phyloP scores from a whole-genome alignment of 2,888 invertebrate species.

The Dryomyza anilis region DNA sequence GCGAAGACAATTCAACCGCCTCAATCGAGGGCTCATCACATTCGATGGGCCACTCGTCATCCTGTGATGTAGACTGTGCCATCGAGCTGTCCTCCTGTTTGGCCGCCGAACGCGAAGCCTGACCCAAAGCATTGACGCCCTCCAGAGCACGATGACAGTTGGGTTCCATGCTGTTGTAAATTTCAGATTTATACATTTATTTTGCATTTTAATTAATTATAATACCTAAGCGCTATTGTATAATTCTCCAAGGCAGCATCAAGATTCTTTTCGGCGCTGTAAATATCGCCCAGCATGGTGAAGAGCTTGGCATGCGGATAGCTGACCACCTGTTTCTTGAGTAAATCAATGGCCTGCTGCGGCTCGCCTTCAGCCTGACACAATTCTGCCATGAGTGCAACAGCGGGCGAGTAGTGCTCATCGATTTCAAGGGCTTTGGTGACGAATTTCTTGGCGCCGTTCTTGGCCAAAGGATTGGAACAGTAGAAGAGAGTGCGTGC shows the following conservation, averaged over 20 bases:
- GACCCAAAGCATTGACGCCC: slow-evolving; percentile 53
- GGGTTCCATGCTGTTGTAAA: slow-evolving; percentile 51
- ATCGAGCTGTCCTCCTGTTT: slow-evolving; percentile 39
- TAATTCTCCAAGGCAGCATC: slow-evolving; percentile 56
- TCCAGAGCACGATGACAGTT: slow-evolving; percentile 53
- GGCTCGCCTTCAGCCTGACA: slow-evolving; percentile 70
- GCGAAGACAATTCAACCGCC: slow-evolving; percentile 53
- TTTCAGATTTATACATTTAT: neutral
- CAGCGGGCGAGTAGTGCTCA: slow-evolving; percentile 73
- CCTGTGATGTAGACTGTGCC: slow-evolving; percentile 43
- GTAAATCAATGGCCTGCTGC: slow-evolving; percentile 71
- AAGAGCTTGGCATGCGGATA: slow-evolving; percentile 55
- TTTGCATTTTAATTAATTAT: neutral
- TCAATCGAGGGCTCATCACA: slow-evolving; percentile 55
- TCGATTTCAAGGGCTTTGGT: slow-evolving; percentile 77
- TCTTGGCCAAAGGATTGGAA: slow-evolving; percentile 65
- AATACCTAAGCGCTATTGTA: slow-evolving; percentile 53
- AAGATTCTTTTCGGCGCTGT: slow-evolving; percentile 51
- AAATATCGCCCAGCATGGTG: slow-evolving; percentile 54
- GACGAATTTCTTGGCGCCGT: slow-evolving; percentile 71
- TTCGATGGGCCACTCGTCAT: slow-evolving; percentile 53
- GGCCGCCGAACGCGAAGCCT: slow-evolving; percentile 41
- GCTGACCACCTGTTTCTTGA: slow-evolving; percentile 67
- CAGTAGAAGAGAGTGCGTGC: slow-evolving; percentile 70
- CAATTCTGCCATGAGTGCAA: slow-evolving; percentile 74